phyloP scores from a whole-genome alignment of 2,888 invertebrate species.

The Acleris cristana region DNA sequence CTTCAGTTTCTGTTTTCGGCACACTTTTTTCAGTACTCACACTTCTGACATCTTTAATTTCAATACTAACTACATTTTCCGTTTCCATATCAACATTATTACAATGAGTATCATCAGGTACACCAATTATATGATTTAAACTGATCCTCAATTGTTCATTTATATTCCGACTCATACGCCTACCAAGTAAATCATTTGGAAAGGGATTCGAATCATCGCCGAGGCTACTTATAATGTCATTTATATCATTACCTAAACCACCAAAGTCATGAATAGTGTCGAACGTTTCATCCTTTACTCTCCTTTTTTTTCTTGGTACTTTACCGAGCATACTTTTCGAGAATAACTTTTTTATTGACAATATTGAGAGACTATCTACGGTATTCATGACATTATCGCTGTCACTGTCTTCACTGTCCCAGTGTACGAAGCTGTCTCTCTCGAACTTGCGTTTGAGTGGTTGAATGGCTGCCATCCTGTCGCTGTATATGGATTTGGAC shows the following conservation, averaged over 20 bases:
- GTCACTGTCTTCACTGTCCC: conserved; percentile 58
- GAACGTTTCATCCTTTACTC: conserved; percentile 47
- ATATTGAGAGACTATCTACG: conserved; percentile 50
- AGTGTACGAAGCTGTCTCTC: conserved; percentile 56
- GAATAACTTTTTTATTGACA: conserved; percentile 64
- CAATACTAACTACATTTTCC: conserved; percentile 15
- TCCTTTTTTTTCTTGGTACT: conserved; percentile 57
- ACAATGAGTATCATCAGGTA: background rate
- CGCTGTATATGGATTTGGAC: conserved; percentile 45
- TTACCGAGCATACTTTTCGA: conserved; percentile 59
- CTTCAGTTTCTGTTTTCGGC: background rate
- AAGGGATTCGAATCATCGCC: conserved; percentile 39
- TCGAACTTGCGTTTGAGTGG: conserved; percentile 54
- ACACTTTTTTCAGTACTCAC: background rate
- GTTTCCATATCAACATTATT: conserved; percentile 2
- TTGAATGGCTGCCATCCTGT: conserved; percentile 56
- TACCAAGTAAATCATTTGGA: conserved; percentile 31
- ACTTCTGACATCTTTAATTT: background rate
- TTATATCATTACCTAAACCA: conserved; percentile 47
- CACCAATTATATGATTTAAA: conserved; percentile 27
- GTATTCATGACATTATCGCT: conserved; percentile 42
- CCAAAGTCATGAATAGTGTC: conserved; percentile 45
- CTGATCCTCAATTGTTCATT: conserved; percentile 30
- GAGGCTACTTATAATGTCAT: conserved; percentile 56
- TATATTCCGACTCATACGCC: conserved; percentile 36